Base-by-base conservation (phyloP, 2,113 vertebrate species). In the Amazona vittata region DNA sequence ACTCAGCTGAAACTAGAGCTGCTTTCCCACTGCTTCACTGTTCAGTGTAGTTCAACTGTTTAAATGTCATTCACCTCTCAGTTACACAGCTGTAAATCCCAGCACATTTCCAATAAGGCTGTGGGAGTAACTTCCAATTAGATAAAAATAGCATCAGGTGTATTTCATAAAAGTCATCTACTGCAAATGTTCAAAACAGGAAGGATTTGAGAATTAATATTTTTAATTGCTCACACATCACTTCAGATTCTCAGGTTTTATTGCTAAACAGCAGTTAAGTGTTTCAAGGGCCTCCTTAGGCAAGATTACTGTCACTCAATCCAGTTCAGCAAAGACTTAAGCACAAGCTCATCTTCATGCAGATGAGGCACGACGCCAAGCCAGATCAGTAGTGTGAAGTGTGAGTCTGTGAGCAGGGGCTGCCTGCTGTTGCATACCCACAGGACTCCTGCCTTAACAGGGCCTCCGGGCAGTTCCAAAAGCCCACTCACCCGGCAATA, bases 351-450 rank as follows among this genome's bases (percentile, higher is more conserved):
- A 15, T 47, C 73, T 67, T 59, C 59, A 37, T 11, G 22, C 33
- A 88, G 75, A 41, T n/a, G 71, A 78, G 80, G 39, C 31, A 74
- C 5, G 22, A 19, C 0, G 1, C 63, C 63, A 83, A 53, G 14
- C 49, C 64, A 26, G 22, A 52, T 0, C 0, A 2, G 37, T 1
- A 20, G 76, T 0, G 2, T n/a, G 59, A 39, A 52, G 13, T 2
- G 7, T 9, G 24, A 52, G 25, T 6, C 41, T 49, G 39, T 25
- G 55, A 86, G 9, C 59, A 5, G 3, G 0, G 19, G 0, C 52
- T 65, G 80, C 59, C 37, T 44, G 43, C 41, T 81, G 60, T 19
- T 50, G 33, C 21, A 4, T 6, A 21, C 1, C 0, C 65, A 67
- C 21, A 46, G 37, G 28, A 31, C 21, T 69, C 53, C 10, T 17